Conservation (phyloP, 1,140 invertebrate genomes). For the Apis cerana region DNA sequence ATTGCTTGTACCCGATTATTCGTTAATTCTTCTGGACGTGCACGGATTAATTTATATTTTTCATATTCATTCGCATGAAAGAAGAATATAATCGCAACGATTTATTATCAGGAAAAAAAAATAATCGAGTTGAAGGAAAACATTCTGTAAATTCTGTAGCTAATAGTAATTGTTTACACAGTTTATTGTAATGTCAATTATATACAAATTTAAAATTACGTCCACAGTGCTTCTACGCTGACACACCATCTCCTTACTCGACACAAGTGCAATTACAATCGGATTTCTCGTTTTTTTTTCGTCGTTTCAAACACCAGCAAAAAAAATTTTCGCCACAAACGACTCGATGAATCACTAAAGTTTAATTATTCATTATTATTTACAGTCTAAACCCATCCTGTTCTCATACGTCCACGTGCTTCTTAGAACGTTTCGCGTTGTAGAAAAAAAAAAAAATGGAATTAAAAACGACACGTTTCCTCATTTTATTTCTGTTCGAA, state of each 20-base stretch:
- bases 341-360: conserved; percentile 52
- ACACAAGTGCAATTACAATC: conserved; percentile 57
- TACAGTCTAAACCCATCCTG: conserved; percentile 55
- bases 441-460: conserved; percentile 12
- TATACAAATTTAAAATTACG: conserved; percentile 78
- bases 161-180: conserved; percentile 65
- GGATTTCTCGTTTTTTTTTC: conserved; percentile 9
- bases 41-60: too few relatives aligned
- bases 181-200: conserved; percentile 78
- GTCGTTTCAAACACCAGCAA: conserved; percentile 16
- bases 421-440: background rate
- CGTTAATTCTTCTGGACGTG: too few relatives aligned
- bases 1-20: background rate
- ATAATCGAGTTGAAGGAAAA: background rate
- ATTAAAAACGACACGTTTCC: conserved; percentile 28
- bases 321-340: conserved; percentile 6
- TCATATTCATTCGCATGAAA: too few relatives aligned
- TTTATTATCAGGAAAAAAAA: too few relatives aligned
- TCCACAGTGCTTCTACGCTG: conserved; percentile 61
- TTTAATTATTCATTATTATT: conserved; percentile 57
- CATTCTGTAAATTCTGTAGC: too few relatives aligned
- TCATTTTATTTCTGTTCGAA: background rate
- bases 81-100: too few relatives aligned
- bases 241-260: conserved; percentile 47
- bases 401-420: conserved; percentile 3